phyloP scores from a whole-genome alignment of 2,888 invertebrate species.

The Cosmopolites sordidus region DNA sequence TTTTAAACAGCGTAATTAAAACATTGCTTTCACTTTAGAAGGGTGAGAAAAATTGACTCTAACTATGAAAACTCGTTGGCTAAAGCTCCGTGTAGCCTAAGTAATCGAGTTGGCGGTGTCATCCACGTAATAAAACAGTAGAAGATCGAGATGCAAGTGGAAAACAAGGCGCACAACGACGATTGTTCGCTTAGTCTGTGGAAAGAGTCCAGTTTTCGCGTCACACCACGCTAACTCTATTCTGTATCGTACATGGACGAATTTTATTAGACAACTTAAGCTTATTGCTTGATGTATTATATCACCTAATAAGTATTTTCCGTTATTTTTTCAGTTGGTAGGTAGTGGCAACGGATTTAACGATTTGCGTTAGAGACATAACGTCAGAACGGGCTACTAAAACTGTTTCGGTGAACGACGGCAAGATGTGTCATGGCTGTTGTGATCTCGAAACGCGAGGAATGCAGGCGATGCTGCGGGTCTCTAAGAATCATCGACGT shows the following conservation, averaged over 20 bases:
- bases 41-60: conserved; percentile 3
- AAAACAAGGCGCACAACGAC: conserved; percentile 26
- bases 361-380: too few relatives aligned
- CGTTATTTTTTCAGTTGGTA: too few relatives aligned
- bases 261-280: too few relatives aligned
- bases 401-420: conserved; percentile 13
- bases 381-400: too few relatives aligned
- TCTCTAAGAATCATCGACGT: conserved; percentile 11
- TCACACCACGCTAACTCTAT: not conserved
- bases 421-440: conserved; percentile 22
- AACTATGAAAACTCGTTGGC: conserved; percentile 17
- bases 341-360: too few relatives aligned
- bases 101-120: conserved; percentile 27
- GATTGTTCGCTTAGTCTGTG: conserved; percentile 22
- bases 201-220: conserved; percentile 21
- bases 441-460: conserved; percentile 21
- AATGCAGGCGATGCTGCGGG: conserved; percentile 20
- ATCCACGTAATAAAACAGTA: conserved; percentile 26
- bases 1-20: too few relatives aligned
- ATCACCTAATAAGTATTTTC: too few relatives aligned
- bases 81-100: conserved; percentile 11
- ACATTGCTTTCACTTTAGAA: too few relatives aligned
- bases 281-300: too few relatives aligned
- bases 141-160: conserved; percentile 27
- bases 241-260: not conserved